phyloP scores from a whole-genome alignment of 2,113 vertebrate genomes.

The Epinephelus cyanopodus region DNA sequence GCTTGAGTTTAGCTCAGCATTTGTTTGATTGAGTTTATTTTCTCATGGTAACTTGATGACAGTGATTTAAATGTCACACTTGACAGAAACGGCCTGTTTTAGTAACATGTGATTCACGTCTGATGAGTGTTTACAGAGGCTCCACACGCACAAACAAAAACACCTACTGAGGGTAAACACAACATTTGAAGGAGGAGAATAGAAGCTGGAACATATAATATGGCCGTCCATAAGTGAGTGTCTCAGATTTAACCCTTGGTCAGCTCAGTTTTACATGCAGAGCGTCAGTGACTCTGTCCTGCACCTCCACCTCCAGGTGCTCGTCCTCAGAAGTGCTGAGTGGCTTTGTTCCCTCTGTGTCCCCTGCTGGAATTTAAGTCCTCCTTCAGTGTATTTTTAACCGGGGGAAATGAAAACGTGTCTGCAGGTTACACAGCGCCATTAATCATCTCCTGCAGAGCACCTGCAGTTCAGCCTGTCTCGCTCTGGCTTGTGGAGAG shows the following conservation, averaged over 20 bases:
- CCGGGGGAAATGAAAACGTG: conserved; percentile 48
- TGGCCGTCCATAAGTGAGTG: background rate
- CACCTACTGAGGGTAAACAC: background rate
- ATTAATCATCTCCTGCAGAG: conserved; percentile 59
- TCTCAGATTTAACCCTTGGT: background rate
- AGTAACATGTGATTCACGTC: background rate
- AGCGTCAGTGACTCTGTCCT: background rate
- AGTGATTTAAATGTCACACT: conserved; percentile 4
- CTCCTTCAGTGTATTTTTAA: conserved; percentile 69
- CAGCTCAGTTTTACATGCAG: background rate
- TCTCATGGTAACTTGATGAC: background rate
- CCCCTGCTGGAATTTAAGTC: conserved; percentile 36
- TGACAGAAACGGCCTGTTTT: background rate
- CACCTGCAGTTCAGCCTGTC: conserved; percentile 40
- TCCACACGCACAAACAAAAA: background rate
- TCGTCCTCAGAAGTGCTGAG: conserved; percentile 70
- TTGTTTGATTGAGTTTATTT: background rate
- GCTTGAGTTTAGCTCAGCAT: background rate
- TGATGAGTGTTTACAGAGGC: background rate
- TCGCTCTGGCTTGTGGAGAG: conserved; percentile 31
- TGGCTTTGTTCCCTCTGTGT: conserved; percentile 44
- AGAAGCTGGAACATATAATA: background rate
- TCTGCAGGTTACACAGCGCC: conserved; percentile 9
- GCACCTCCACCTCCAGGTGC: conserved; percentile 61
- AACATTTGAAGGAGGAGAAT: background rate